Evolutionary conservation across 2,888 invertebrate species (phyloP), one percentile per base, ranked within the genome.

Genomic region (Hyppa rectilinea): DNA sequence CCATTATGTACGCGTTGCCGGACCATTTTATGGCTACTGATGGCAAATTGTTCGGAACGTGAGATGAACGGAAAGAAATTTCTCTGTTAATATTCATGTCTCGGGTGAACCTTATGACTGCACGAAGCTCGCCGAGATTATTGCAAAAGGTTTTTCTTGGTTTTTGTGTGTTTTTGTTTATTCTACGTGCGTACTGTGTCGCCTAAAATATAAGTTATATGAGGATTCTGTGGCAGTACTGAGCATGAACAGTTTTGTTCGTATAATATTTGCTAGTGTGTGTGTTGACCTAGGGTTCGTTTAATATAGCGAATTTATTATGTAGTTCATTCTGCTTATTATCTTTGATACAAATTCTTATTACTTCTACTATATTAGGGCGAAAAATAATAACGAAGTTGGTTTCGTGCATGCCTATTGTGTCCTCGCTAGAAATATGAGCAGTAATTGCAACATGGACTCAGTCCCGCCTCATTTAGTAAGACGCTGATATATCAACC

Each of bases 1-100:
- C 92, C 90, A 93, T 94, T 94, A 93, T 88, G 87, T 90, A 86
- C 90, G 91, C 90, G 88, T 87, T 90, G 89, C 89, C 88, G 91
- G 89, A 89, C 92, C 90, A 91, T 92, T 94, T 92, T 92, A 92
- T 92, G 91, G 90, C 90, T 89, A 91, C 88, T 92, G 90, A 93
- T 93, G 92, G 92, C 87, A 89, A 92, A 93, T 91, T 92, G 92
- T 90, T 89, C 86, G 90, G 90, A 91, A 90, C 87, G 87, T 87
- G 87, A 89, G 84, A 84, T 80, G 88, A 86, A 85, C 80, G 86
- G 86, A 86, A 85, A 82, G 80, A 75, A 83, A 85, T 84, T 71
- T 84, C 80, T 84, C 86, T 85, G 86, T 93, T 92, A 91, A 91
- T 91, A 94, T 93, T 93, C 93, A 91, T 87, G 90, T 91, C 92